These are phyloP conservation scores for Nanorana parkeri DNA, from an alignment of 2,113 vertebrate species.

Conservation along the genomic window DNA sequence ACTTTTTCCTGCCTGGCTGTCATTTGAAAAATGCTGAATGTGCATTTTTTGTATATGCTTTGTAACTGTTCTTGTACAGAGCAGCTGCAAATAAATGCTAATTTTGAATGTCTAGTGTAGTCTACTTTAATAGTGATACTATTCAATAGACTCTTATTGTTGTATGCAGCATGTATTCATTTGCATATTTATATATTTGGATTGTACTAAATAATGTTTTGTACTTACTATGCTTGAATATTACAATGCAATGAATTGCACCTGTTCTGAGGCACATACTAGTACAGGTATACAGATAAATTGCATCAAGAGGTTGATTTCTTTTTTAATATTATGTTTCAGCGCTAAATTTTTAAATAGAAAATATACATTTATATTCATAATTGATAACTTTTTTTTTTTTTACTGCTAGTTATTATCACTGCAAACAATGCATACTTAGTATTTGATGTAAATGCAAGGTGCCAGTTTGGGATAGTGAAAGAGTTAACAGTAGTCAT, in stretches of 20 bases:
- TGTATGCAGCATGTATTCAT: neutral
- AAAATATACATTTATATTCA: neutral
- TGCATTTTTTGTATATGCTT: slow-evolving; percentile 67
- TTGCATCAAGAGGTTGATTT: neutral
- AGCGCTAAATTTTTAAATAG: neutral
- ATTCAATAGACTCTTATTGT: neutral
- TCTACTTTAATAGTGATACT: neutral
- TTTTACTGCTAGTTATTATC: neutral
- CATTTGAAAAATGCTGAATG: slow-evolving; percentile 78
- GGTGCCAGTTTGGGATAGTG: neutral
- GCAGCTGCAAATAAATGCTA: neutral
- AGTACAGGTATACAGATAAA: neutral
- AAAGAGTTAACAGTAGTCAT: neutral
- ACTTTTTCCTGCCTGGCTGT: slow-evolving; percentile 79
- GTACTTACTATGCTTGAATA: neutral
- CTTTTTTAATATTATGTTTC: neutral
- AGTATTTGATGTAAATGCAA: neutral
- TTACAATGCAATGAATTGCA: neutral
- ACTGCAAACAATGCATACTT: neutral
- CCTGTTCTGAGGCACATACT: neutral
- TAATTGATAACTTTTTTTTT: neutral
- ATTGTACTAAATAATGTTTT: neutral
- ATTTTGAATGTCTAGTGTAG: neutral
- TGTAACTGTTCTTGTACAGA: neutral
- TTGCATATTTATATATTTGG: neutral